Percentiles rank a stretch among this genome's conserved stretches.
Conservation (phyloP, 1,140 invertebrate genomes). For the Heliconius himera region DNA sequence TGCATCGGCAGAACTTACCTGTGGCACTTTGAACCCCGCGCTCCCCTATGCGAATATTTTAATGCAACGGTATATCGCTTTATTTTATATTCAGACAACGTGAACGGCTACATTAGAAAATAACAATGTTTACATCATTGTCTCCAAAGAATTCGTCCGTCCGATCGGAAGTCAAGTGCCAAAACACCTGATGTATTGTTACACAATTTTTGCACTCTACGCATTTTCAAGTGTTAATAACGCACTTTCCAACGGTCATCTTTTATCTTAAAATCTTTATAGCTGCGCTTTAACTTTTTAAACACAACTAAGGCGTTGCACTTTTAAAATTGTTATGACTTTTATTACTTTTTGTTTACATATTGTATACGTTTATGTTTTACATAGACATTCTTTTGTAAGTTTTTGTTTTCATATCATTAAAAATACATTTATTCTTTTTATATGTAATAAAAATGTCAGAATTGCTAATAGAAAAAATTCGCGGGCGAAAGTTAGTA, state of each 20-base stretch:
- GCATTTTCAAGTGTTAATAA: slow-evolving; percentile 29
- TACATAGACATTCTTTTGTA: background rate
- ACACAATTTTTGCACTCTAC: slow-evolving; percentile 47
- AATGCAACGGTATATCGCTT: background rate
- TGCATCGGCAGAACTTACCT: too few relatives aligned
- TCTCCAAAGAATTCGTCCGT: slow-evolving; percentile 38
- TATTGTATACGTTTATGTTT: background rate
- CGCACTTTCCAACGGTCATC: slow-evolving; percentile 33
- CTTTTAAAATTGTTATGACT: background rate
- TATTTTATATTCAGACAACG: slow-evolving; percentile 39
- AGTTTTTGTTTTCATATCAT: too few relatives aligned
- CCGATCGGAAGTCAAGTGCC: slow-evolving; percentile 47
- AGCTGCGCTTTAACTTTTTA: background rate
- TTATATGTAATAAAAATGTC: background rate
- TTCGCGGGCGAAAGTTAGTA: background rate
- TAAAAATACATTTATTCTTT: background rate
- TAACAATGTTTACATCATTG: slow-evolving; percentile 33
- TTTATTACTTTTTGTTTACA: background rate
- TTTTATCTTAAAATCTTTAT: slow-evolving; percentile 1
- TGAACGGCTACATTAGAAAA: slow-evolving; percentile 40
- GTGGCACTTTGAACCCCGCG: too few relatives aligned
- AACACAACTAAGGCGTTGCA: background rate
- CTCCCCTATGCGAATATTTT: background rate
- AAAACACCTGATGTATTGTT: slow-evolving; percentile 44
- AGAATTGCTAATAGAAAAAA: background rate